Evolutionary conservation across 2,888 invertebrate genomes (phyloP).

Genomic region (Rhodophaea formosa): DNA sequence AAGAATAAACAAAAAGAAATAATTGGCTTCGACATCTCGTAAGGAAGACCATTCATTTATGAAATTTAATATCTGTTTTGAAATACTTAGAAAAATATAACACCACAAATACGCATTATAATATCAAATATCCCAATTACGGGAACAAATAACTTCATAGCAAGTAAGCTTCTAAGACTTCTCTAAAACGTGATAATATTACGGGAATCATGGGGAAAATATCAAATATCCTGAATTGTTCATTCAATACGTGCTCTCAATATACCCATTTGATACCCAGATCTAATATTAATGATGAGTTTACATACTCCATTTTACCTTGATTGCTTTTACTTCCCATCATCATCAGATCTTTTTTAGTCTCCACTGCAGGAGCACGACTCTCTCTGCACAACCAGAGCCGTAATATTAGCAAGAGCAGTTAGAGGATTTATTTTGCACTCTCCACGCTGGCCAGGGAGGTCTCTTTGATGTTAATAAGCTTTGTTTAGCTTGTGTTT

Average conservation of each 20-base stretch:
- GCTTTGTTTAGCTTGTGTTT: no score
- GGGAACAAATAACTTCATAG: conserved; percentile 52
- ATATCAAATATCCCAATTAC: conserved; percentile 52
- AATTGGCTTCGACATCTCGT: no score
- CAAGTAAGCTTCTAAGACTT: conserved; percentile 61
- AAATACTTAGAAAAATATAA: conserved; percentile 24
- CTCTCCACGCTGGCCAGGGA: no score
- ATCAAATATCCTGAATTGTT: conserved; percentile 50
- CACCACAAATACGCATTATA: conserved; percentile 33
- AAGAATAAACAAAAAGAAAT: no score
- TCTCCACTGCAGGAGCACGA: no score
- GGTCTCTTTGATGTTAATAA: no score
- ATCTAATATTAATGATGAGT: neutral
- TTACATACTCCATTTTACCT: neutral
- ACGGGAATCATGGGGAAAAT: conserved; percentile 53
- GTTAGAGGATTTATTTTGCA: no score
- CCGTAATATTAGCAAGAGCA: no score
- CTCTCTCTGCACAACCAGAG: no score
- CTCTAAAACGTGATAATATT: conserved; percentile 63
- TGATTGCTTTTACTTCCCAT: no score
- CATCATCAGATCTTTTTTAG: no score
- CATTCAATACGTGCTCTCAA: conserved; percentile 24
- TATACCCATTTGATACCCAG: neutral
- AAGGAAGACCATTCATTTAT: neutral
- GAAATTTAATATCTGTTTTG: neutral